Evolutionary conservation across 2,888 invertebrate species (phyloP).

Genomic region (Lithosia quadra): DNA sequence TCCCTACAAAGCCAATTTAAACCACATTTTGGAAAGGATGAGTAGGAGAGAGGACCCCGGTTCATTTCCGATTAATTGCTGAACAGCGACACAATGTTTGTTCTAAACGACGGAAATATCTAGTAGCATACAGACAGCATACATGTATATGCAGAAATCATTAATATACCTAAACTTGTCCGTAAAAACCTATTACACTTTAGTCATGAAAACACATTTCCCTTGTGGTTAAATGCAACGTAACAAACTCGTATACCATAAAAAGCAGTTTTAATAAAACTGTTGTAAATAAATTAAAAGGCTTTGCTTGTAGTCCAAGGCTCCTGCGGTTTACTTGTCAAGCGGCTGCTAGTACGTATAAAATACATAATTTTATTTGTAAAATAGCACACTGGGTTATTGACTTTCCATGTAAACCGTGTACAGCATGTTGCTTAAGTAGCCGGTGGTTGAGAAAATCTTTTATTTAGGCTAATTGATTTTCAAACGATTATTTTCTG

Average conservation of each 20-base stretch:
- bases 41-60: too few relatives aligned
- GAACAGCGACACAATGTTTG: too few relatives aligned
- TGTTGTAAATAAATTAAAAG: slow-evolving; percentile 45
- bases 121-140: neutral
- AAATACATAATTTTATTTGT: slow-evolving; percentile 4
- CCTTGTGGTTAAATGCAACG: slow-evolving; percentile 4
- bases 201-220: slow-evolving; percentile 1
- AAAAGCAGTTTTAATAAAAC: slow-evolving; percentile 34
- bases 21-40: too few relatives aligned
- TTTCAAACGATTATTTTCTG: neutral
- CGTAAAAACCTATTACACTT: neutral
- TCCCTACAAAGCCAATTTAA: too few relatives aligned
- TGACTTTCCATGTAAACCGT: slow-evolving; percentile 14
- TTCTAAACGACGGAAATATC: too few relatives aligned
- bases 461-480: neutral
- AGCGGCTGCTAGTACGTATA: slow-evolving; percentile 21
- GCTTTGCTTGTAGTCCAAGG: slow-evolving; percentile 45
- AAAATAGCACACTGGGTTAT: slow-evolving; percentile 14
- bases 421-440: neutral
- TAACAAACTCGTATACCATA: slow-evolving; percentile 24
- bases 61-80: too few relatives aligned
- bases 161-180: neutral
- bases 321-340: slow-evolving; percentile 48
- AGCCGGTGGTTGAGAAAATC: neutral
- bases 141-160: neutral